Evolutionary conservation across 2,797 vertebrate genomes (phyloP).

Genomic region (Tapirus indicus): DNA sequence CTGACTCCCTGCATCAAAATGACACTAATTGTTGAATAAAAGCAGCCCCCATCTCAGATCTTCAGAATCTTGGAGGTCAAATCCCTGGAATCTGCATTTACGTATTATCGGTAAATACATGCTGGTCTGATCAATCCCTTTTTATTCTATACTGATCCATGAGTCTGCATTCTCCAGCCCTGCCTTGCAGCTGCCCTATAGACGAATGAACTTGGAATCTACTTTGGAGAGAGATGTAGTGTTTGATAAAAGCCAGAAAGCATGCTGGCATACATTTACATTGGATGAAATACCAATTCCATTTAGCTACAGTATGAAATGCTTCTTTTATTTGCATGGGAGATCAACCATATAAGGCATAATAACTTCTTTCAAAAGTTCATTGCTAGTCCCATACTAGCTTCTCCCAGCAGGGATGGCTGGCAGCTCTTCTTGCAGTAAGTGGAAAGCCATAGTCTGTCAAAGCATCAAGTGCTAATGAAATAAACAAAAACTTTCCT

Average conservation of each 20-base stretch:
- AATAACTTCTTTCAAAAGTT: constrained; percentile 83
- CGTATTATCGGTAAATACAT: constrained; percentile 2
- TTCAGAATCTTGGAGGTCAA: not conserved
- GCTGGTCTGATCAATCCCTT: not conserved
- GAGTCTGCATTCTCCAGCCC: not conserved
- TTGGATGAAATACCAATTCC: constrained; percentile 78
- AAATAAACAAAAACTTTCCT: constrained; percentile 85
- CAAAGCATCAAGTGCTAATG: constrained; percentile 82
- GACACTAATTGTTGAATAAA: not conserved
- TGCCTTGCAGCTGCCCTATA: not conserved
- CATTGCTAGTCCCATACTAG: constrained; percentile 77
- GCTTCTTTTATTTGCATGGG: constrained; percentile 82
- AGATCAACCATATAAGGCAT: constrained; percentile 78
- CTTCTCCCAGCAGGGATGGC: constrained; percentile 80
- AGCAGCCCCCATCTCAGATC: not conserved
- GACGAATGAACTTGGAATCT: constrained; percentile 60
- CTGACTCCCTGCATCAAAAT: not conserved
- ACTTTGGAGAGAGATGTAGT: constrained; percentile 69
- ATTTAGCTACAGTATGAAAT: constrained; percentile 75
- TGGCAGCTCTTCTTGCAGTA: constrained; percentile 79
- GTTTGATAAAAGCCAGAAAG: constrained; percentile 79
- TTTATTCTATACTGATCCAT: constrained; percentile 35
- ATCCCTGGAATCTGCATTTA: not conserved
- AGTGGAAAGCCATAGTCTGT: constrained; percentile 79
- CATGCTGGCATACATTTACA: constrained; percentile 76